Percentiles rank a stretch among this genome's conserved stretches.
phyloP scores from a whole-genome alignment of 1,140 invertebrate species.

The Scaptomyza pallida region DNA sequence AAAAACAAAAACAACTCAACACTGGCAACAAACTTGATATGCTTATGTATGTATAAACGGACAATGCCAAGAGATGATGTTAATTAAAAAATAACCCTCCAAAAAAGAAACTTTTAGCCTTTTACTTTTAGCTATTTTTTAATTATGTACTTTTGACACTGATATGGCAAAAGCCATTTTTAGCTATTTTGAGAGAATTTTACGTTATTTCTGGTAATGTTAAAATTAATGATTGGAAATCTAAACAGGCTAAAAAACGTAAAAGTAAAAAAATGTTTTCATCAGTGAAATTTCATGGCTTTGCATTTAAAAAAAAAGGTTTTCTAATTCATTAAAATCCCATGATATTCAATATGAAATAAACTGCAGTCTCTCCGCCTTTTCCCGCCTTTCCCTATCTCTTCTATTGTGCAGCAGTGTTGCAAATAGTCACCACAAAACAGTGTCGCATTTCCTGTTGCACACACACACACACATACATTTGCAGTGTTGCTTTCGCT shows the following conservation, averaged over 20 bases:
- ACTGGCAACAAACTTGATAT: conserved; percentile 27
- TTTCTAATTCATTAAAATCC: not conserved
- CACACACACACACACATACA: conserved; percentile 7
- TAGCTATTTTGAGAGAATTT: no score
- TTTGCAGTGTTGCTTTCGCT: conserved; percentile 10
- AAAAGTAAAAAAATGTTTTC: no score
- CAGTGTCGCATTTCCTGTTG: conserved; percentile 48
- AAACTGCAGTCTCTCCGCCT: not conserved
- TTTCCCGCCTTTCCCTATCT: not conserved
- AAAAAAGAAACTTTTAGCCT: not conserved
- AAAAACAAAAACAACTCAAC: conserved; percentile 10
- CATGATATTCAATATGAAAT: not conserved
- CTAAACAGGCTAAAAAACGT: no score
- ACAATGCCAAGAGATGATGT: not conserved
- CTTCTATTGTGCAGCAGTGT: conserved; percentile 26
- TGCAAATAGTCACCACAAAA: conserved; percentile 27
- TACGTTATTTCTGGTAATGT: no score
- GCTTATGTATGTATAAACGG: conserved; percentile 4
- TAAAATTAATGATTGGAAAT: not conserved
- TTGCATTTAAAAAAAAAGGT: not conserved
- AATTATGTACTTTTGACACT: no score
- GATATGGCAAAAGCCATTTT: no score
- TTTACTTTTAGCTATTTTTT: no score
- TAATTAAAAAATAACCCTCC: conserved; percentile 6
- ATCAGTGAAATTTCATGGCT: not conserved